Evolutionary conservation across 2,888 invertebrate genomes (phyloP).

Genomic region (Trichacis sp.): DNA sequence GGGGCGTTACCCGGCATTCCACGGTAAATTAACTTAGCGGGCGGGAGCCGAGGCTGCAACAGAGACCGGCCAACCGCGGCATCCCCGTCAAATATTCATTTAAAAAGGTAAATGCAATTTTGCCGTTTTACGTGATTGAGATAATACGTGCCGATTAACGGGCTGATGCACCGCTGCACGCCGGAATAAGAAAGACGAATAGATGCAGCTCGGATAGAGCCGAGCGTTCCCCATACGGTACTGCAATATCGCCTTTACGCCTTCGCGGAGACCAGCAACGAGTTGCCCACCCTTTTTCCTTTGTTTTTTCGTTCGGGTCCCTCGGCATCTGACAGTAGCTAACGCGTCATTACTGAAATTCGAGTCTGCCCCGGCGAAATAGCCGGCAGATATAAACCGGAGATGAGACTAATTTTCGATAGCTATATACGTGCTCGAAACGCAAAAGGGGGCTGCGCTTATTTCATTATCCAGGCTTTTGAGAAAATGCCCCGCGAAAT

Average conservation of each 20-base stretch:
- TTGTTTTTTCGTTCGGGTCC: slow-evolving; percentile 12
- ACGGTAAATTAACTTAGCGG: slow-evolving; percentile 69
- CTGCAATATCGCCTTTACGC: slow-evolving; percentile 27
- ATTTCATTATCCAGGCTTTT: neutral
- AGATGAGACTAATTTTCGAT: slow-evolving; percentile 21
- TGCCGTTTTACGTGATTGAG: slow-evolving; percentile 69
- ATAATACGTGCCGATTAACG: slow-evolving; percentile 69
- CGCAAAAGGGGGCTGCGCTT: neutral
- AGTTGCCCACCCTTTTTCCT: neutral
- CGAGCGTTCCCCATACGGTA: slow-evolving; percentile 24
- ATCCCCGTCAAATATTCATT: slow-evolving; percentile 68
- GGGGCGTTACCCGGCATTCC: slow-evolving; percentile 68
- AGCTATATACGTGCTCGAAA: slow-evolving; percentile 2
- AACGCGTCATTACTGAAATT: slow-evolving; percentile 65
- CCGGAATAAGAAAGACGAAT: slow-evolving; percentile 38
- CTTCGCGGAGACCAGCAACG: slow-evolving; percentile 10
- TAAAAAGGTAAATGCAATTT: slow-evolving; percentile 70
- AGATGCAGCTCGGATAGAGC: slow-evolving; percentile 26
- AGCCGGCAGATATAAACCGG: slow-evolving; percentile 26
- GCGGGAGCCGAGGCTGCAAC: slow-evolving; percentile 57
- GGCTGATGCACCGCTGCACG: slow-evolving; percentile 43
- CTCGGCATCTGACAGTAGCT: slow-evolving; percentile 56
- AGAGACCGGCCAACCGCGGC: slow-evolving; percentile 68
- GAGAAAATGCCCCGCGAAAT: neutral
- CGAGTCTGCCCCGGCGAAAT: slow-evolving; percentile 52